Conservation (phyloP, 2,113 vertebrate genomes). For the Oryctolagus cuniculus region mOryCun1.1 NC_091442.1:5883501-5884000, state of each 20-base stretch:
- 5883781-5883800: too few relatives aligned
- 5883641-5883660: not conserved
- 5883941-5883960: too few relatives aligned
- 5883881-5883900: too few relatives aligned
- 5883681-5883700: not conserved
- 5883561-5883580: not conserved
- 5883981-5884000: too few relatives aligned
- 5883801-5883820: too few relatives aligned
- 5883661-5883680: fast-evolving
- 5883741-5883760: not conserved
- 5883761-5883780: not conserved
- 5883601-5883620: not conserved
- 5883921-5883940: too few relatives aligned
- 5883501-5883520: not conserved
- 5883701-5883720: not conserved
- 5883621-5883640: fast-evolving
- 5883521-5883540: fast-evolving
- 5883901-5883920: too few relatives aligned
- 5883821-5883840: too few relatives aligned
- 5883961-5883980: too few relatives aligned
- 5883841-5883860: too few relatives aligned
- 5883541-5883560: not conserved
- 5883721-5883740: not conserved
- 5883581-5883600: too few relatives aligned
- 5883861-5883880: too few relatives aligned